A percentile compares a stretch with the other conserved stretches of the same genome.
phyloP scores from a whole-genome alignment of 2,888 invertebrate species.

The Drosophila cognata region DNA sequence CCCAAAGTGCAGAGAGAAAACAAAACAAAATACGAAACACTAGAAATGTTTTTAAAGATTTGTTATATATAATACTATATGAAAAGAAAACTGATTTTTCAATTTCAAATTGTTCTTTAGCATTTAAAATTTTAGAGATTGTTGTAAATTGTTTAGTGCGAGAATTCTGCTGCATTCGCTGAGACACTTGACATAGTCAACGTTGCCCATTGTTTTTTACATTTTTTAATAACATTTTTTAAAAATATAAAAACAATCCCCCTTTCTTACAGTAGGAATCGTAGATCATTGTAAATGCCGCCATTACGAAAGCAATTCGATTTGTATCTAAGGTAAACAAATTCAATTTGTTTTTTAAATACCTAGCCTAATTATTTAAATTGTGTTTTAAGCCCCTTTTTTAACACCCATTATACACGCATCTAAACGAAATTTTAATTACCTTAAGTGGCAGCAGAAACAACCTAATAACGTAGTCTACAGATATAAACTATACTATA shows the following conservation, averaged over 20 bases:
- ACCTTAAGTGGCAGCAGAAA: conserved; percentile 62
- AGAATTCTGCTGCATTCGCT: conserved; percentile 53
- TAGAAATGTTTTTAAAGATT: conserved; percentile 50
- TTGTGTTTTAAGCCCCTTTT: conserved; percentile 30
- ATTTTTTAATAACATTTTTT: conserved; percentile 10
- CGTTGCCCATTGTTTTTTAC: conserved; percentile 37
- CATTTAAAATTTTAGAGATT: conserved; percentile 72
- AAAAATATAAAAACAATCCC: conserved; percentile 1
- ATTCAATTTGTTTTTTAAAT: conserved; percentile 71
- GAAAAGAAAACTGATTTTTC: conserved; percentile 36
- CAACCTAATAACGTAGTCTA: conserved; percentile 52
- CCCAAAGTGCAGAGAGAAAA: conserved; percentile 43
- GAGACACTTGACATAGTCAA: conserved; percentile 67
- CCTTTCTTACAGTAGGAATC: conserved; percentile 26
- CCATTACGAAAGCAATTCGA: conserved; percentile 35
- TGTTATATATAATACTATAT: conserved; percentile 40
- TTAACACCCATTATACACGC: conserved; percentile 12
- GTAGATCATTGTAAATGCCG: conserved; percentile 55
- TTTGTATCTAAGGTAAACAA: conserved; percentile 48
- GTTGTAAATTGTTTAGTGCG: conserved; percentile 58
- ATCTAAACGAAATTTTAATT: conserved; percentile 44
- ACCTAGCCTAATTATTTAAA: conserved; percentile 73
- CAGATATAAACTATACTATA: conserved; percentile 46
- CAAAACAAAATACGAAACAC: conserved; percentile 6
- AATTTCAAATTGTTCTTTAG: conserved; percentile 72